Base-by-base conservation (phyloP, 2,888 invertebrate species). In the Lycaena phlaeas region DNA sequence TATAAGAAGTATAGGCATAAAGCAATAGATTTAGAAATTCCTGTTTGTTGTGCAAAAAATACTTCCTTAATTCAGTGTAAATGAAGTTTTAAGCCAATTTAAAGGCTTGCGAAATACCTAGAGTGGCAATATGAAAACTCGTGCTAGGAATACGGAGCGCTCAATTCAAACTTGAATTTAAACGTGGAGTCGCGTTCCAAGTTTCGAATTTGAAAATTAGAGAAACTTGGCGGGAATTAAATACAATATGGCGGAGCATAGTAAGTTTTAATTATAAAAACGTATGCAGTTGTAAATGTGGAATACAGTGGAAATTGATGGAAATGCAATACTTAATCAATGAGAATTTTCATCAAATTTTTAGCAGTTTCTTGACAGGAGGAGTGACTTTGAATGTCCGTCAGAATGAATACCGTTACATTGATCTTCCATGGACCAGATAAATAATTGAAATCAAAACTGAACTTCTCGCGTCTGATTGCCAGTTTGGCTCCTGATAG, bases 141-240 rank as follows among this genome's bases (percentile, higher is more conserved):
- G 78, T 75, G 78, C 68, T 59, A 56, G 55, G 78, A 72, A 76
- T 82, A 68, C 72, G 64, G 64, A 74, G 64, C 71, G 65, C 70
- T 65, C 66, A 77, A 26, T 76, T 72, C 75, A 70, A 81, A 82
- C 77, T 79, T 75, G 71, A 74, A 81, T 77, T 77, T 75, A 72
- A 76, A 79, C 73, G 66, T 66, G 57, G 71, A 71, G 64, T 49
- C 62, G 39, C 25, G 68, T 65, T 66, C 69, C 69, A 78, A 81
- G 75, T 79, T 77, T 75, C 71, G 61, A 69, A 76, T 78, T 79
- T 64, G 74, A 70, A 78, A 81, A 77, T 79, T 77, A 75, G 72
- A 71, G 62, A 68, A 69, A 72, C 73, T 78, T 72, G 72, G 60
- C 64, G 68, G 54, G 73, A 77, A 76, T 78, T 78, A 76, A 53